Evolutionary conservation across 1,140 invertebrate species (phyloP).

Genomic region (Megalonaias nervosa): DNA sequence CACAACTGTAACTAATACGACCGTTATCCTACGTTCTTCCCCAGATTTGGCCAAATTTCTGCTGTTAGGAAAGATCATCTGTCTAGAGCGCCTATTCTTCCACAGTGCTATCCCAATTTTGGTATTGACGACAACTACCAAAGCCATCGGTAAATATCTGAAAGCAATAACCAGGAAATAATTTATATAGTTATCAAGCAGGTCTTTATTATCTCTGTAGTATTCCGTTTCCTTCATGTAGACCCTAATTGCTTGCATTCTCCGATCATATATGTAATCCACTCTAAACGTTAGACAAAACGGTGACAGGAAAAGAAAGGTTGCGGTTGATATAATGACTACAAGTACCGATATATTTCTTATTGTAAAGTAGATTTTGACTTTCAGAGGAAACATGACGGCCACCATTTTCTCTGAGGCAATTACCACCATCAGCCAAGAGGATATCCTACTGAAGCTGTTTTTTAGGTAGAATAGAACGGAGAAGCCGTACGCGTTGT

Average conservation of each 20-base stretch:
- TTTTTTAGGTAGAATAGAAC: constrained; percentile 20
- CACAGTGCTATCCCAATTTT: constrained; percentile 10
- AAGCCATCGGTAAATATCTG: constrained; percentile 19
- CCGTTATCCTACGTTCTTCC: constrained; percentile 21
- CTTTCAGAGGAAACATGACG: constrained; percentile 30
- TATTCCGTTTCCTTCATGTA: constrained; percentile 6
- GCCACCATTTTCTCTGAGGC: constrained; percentile 28
- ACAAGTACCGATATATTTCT: neutral
- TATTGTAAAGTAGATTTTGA: neutral
- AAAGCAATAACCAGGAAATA: constrained; percentile 20
- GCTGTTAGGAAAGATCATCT: constrained; percentile 6
- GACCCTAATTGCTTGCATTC: neutral
- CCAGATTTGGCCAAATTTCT: neutral
- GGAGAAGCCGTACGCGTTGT: constrained; percentile 1
- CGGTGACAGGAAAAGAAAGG: neutral
- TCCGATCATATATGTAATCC: neutral
- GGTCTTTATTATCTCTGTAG: constrained; percentile 2
- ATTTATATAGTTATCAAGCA: constrained; percentile 17
- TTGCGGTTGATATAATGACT: neutral
- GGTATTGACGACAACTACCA: constrained; percentile 22
- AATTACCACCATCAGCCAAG: constrained; percentile 28
- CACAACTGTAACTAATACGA: constrained; percentile 22
- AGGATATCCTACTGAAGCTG: constrained; percentile 16
- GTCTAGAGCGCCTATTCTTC: constrained; percentile 22
- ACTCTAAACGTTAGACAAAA: neutral